Conservation (phyloP, 2,113 vertebrate genomes). For the Rousettus leschenaultii region DNA sequence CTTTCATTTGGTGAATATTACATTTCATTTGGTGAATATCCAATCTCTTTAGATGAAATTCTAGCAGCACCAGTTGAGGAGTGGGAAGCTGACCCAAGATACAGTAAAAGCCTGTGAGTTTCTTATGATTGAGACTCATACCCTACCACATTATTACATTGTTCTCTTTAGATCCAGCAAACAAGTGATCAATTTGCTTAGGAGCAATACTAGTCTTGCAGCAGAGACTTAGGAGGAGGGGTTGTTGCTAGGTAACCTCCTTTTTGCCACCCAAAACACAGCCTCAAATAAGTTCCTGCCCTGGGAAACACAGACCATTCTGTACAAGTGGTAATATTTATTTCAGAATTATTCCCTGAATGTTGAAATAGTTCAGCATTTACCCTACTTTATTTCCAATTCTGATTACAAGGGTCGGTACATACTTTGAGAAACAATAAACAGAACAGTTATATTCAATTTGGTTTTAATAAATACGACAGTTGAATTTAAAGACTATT, state of each 20-base stretch:
- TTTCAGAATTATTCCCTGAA: neutral
- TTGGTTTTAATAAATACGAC: neutral
- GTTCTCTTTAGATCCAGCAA: constrained; percentile 63
- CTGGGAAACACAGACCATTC: constrained; percentile 23
- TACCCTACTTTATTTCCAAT: neutral
- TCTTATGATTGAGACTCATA: neutral
- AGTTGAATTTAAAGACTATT: neutral
- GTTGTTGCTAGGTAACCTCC: constrained; percentile 82
- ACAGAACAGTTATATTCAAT: constrained; percentile 10
- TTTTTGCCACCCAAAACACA: constrained; percentile 66
- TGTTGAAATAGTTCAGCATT: neutral
- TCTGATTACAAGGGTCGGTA: neutral
- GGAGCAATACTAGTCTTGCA: constrained; percentile 26
- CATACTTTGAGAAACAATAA: neutral
- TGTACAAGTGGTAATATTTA: neutral
- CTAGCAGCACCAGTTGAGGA: neutral
- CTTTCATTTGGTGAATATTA: neutral
- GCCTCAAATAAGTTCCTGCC: constrained; percentile 46
- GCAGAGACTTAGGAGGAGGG: constrained; percentile 50
- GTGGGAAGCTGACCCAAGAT: neutral
- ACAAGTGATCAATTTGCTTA: constrained; percentile 62
- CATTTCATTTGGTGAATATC: neutral
- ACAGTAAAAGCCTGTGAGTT: neutral
- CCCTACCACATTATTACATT: constrained; percentile 49
- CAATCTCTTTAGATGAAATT: neutral